Base-by-base conservation (phyloP, 2,113 vertebrate species). In the Chlorodrepanis virens region DNA sequence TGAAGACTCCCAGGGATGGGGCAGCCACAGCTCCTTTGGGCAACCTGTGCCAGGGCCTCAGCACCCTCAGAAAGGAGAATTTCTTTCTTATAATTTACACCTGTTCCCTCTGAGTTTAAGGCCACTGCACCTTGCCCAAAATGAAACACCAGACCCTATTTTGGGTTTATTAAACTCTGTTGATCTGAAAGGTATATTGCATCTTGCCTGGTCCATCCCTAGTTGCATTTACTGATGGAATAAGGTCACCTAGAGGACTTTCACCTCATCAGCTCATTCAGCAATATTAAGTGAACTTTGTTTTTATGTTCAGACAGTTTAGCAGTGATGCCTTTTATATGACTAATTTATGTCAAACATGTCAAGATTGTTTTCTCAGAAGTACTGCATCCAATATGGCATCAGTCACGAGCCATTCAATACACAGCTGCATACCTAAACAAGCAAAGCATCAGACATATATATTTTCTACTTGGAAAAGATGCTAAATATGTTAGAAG, bases 261-360 rank as follows among this genome's bases (percentile, higher is more conserved):
- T 40, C 59, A 54, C 23, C 52, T 70, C 74, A 86, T 84, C 64
- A 96, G 85, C 87, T 96, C 91, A 94, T 97, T 97, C 96, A 97
- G 93, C 93, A 97, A 80, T 96, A 97, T 97, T 95, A 97, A 96
- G 80, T 94, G 94, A 97, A 96, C 95, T 97, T 96, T 96, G 78
- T 96, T 98, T 97, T 97, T 94, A 69, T 98, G 97, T 94, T 97
- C 95, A 97, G 65, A 92, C 87, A 93, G 95, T 96, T 98, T 98
- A 98, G 83, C 93, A 96, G 75, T 96, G 83, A 97, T 98, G 94
- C 91, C 93, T 97, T 92, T 98, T 97, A 95, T 90, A 82, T 80
- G 72, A 95, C 90, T 97, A 97, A 98, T 98, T 97, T 98, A 91
- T 95, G 96, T 98, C 97, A 97, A 94, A 76, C 29, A 70, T 97